Conservation (phyloP, 2,113 vertebrate species). For the Oreochromis niloticus region DNA sequence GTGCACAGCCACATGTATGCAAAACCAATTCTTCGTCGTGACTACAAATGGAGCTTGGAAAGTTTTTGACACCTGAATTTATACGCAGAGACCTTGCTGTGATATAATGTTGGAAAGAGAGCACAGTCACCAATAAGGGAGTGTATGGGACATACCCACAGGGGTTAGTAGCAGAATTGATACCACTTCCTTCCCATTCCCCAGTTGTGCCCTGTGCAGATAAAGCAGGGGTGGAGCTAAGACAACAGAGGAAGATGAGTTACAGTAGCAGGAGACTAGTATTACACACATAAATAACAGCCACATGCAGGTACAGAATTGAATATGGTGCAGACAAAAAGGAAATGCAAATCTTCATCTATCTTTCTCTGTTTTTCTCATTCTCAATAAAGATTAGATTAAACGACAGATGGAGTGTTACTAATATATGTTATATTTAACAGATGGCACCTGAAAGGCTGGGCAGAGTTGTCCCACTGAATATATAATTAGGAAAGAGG, state of each 20-base stretch:
- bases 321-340: neutral
- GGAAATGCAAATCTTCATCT: neutral
- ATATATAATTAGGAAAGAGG: neutral
- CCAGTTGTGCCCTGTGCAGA: slow-evolving; percentile 4
- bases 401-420: slow-evolving; percentile 1
- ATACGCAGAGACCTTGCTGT: neutral
- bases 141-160: slow-evolving; percentile 1
- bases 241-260: slow-evolving; percentile 2
- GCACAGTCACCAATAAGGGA: slow-evolving; percentile 35
- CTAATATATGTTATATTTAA: neutral
- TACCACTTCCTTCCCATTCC: slow-evolving; percentile 10
- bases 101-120: neutral
- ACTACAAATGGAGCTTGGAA: neutral
- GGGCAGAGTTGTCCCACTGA: neutral
- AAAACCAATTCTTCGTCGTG: neutral
- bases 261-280: neutral
- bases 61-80: neutral
- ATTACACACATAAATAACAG: neutral
- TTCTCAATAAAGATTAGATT: neutral
- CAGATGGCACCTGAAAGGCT: neutral
- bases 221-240: slow-evolving; percentile 36
- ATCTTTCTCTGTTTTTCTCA: neutral
- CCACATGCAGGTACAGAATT: neutral
- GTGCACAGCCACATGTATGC: neutral
- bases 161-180: slow-evolving; percentile 38